phyloP scores from a whole-genome alignment of 2,113 vertebrate genomes.

The Vulpes lagopus region DNA sequence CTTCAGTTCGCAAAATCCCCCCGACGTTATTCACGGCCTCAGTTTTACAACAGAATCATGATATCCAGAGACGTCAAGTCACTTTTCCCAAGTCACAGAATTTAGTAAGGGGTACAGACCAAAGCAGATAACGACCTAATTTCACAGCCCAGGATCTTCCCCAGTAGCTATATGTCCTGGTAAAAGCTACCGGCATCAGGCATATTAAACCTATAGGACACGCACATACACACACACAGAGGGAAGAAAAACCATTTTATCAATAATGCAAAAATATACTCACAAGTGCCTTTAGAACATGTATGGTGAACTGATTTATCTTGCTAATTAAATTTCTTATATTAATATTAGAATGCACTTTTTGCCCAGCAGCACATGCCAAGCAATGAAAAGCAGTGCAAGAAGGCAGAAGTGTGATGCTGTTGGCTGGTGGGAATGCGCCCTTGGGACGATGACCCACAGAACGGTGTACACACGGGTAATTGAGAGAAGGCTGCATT shows the following conservation, averaged over 20 bases:
- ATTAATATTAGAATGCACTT: not conserved
- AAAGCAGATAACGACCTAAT: slow-evolving; percentile 31
- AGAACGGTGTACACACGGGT: not conserved
- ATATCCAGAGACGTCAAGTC: not conserved
- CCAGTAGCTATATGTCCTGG: not conserved
- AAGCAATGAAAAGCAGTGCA: not conserved
- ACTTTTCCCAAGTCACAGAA: not conserved
- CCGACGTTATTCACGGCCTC: not conserved
- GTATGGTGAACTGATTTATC: slow-evolving; percentile 34
- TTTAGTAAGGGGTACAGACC: not conserved
- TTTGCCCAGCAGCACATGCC: not conserved
- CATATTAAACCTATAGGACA: not conserved
- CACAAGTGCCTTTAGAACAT: slow-evolving; percentile 18
- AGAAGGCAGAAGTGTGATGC: not conserved
- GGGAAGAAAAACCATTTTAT: not conserved
- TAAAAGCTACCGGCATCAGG: not conserved
- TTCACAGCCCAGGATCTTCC: not conserved
- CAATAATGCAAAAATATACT: slow-evolving; percentile 25
- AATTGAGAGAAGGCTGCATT: slow-evolving; percentile 2
- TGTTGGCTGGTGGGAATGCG: not conserved
- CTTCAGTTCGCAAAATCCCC: not conserved
- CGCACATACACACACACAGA: not conserved
- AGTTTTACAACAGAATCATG: not conserved
- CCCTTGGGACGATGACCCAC: not conserved
- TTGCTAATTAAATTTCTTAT: slow-evolving; percentile 47